Conservation (phyloP, 2,113 vertebrate genomes). For the Genyomyrus donnyi region DNA sequence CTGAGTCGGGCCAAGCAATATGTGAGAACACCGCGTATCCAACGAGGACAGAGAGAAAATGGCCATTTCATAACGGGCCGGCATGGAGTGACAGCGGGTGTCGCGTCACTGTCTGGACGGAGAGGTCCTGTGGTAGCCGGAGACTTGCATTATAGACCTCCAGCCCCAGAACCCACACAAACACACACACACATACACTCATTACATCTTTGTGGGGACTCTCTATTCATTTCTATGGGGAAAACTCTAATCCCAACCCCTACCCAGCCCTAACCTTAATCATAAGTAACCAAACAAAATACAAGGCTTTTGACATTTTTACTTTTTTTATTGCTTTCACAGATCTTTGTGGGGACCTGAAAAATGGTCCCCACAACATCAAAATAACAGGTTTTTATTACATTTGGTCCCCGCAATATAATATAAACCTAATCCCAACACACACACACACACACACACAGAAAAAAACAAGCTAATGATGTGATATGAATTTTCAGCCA, state of each 20-base stretch:
- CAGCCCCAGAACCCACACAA: not conserved
- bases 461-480: not conserved
- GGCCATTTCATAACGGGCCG: not conserved
- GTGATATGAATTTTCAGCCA: not conserved
- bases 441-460: not conserved
- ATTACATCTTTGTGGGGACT: no score
- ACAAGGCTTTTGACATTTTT: no score
- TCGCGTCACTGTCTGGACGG: not conserved
- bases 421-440: not conserved
- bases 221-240: no score
- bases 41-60: not conserved
- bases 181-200: no score
- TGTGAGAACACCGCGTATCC: constrained; percentile 4
- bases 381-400: no score
- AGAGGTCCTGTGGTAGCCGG: not conserved
- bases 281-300: no score
- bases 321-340: no score
- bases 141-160: not conserved
- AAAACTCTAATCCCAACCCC: no score
- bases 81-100: not conserved
- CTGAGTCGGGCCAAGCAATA: constrained; percentile 13
- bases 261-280: no score
- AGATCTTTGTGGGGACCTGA: no score
- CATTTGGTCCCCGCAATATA: not conserved
- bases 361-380: no score